These are phyloP conservation scores for Oriolus oriolus DNA, from an alignment of 2,113 vertebrate species.

Conservation along the genomic window DNA sequence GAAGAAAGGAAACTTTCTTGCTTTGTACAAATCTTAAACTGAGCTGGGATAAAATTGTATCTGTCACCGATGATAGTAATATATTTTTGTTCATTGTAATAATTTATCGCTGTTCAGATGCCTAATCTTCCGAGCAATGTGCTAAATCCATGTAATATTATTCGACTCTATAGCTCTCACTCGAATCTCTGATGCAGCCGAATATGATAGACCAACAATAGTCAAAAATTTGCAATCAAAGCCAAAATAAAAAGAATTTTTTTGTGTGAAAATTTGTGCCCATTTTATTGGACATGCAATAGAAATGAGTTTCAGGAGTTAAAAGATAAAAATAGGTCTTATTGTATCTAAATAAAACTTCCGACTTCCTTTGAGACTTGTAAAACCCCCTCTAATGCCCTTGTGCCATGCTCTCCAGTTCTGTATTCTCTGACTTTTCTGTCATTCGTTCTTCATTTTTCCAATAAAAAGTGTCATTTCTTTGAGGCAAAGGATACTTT, in stretches of 20 bases:
- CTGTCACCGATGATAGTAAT: neutral
- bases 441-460: neutral
- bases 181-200: neutral
- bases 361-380: neutral
- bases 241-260: neutral
- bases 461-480: neutral
- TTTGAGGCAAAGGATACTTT: neutral
- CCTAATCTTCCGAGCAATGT: neutral
- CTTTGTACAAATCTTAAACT: neutral
- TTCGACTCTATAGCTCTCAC: neutral
- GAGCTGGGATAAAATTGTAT: neutral
- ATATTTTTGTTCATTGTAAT: neutral
- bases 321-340: neutral
- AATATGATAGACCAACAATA: neutral
- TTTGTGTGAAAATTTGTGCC: neutral
- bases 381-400: neutral
- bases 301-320: neutral
- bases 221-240: neutral
- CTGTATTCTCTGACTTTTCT: neutral
- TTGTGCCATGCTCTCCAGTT: neutral
- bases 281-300: neutral
- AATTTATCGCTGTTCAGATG: neutral
- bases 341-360: neutral
- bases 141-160: neutral
- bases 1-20: neutral